A percentile compares a stretch with the other conserved stretches of the same genome.
Conservation (phyloP, 2,113 vertebrate genomes). For the Trogon melanurus region DNA sequence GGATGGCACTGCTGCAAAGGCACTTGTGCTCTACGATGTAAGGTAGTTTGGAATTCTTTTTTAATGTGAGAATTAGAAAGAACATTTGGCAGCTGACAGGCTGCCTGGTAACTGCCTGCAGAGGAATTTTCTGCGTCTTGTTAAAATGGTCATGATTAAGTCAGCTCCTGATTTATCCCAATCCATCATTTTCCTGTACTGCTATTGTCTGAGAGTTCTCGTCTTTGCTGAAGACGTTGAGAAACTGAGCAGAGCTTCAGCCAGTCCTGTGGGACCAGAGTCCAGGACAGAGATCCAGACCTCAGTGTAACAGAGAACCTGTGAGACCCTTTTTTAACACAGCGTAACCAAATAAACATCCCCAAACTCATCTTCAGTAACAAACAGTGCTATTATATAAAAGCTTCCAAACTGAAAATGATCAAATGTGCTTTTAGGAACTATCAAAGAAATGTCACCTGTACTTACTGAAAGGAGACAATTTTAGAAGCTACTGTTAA, state of each 20-base stretch:
- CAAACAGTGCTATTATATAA: background rate
- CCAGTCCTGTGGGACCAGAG: background rate
- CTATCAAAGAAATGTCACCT: background rate
- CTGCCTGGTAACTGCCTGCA: background rate
- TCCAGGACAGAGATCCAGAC: background rate
- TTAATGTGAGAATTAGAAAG: background rate
- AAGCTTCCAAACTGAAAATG: background rate
- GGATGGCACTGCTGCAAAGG: background rate
- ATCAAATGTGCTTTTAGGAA: slow-evolving; percentile 9
- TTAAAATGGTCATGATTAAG: background rate
- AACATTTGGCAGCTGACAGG: background rate
- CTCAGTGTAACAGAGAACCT: background rate
- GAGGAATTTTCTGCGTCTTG: background rate
- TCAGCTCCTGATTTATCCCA: background rate
- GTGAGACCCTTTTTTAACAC: background rate
- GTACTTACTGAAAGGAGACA: background rate
- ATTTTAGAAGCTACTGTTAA: background rate
- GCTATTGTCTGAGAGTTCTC: background rate
- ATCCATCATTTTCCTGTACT: background rate
- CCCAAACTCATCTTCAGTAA: background rate
- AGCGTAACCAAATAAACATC: background rate
- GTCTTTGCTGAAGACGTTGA: background rate
- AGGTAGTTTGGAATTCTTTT: background rate
- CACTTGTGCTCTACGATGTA: background rate
- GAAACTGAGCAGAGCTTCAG: background rate